Percentiles rank a stretch among this genome's conserved stretches.
Conservation (phyloP, 64 coral and sea anemone genomes). For the Montipora foliosa region DNA sequence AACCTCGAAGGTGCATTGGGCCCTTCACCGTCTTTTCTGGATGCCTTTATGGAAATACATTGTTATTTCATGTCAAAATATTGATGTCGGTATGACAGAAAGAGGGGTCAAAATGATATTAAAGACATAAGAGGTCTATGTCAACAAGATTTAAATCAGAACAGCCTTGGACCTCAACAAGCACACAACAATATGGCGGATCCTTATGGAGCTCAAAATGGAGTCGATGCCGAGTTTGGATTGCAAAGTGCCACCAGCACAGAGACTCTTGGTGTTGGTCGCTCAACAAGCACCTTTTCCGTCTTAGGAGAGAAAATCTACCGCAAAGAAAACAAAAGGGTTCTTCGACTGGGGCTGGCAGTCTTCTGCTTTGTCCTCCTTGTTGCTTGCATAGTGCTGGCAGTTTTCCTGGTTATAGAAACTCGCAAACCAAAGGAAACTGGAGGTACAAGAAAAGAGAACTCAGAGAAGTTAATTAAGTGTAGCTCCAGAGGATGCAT, state of each 20-base stretch:
- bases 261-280: neutral
- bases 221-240: neutral
- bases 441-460: neutral
- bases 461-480: neutral
- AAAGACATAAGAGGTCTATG: constrained; percentile 7
- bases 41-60: neutral
- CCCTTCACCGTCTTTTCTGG: neutral
- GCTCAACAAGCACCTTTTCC: neutral
- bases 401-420: constrained; percentile 28
- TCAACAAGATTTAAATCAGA: neutral
- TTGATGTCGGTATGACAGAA: constrained; percentile 11
- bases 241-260: constrained; percentile 2
- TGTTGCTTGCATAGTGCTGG: constrained; percentile 21
- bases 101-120: constrained; percentile 1
- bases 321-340: neutral
- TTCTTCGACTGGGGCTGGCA: neutral
- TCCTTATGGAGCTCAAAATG: neutral
- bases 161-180: neutral
- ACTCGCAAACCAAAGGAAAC: neutral
- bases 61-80: constrained; percentile 31
- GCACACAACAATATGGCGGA: neutral
- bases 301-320: neutral
- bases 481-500: constrained; percentile 38
- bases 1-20: neutral
- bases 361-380: neutral